These are phyloP conservation scores for Podarcis muralis DNA, from an alignment of 2,113 vertebrate species.

Conservation along the genomic window DNA sequence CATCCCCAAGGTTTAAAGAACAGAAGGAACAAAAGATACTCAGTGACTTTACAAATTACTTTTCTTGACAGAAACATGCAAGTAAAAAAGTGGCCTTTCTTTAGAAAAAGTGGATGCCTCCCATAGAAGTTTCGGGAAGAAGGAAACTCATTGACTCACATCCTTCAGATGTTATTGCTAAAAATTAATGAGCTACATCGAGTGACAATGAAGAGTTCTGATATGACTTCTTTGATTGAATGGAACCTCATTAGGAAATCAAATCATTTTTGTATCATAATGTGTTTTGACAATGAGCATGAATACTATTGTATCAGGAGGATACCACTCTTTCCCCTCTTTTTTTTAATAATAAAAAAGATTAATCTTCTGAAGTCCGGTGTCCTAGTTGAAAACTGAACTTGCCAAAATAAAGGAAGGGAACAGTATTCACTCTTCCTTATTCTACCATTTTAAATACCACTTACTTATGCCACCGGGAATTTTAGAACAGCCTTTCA, in stretches of 20 bases:
- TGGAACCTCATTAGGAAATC: constrained; percentile 46
- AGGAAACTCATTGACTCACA: constrained; percentile 10
- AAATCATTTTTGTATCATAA: constrained; percentile 36
- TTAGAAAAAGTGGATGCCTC: constrained; percentile 27
- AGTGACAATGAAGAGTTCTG: constrained; percentile 43
- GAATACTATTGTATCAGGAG: constrained; percentile 15
- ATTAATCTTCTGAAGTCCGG: not conserved
- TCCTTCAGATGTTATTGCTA: constrained; percentile 43
- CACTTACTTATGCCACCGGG: not conserved
- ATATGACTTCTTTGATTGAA: constrained; percentile 45
- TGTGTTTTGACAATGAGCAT: constrained; percentile 40
- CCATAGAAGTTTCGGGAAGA: constrained; percentile 26
- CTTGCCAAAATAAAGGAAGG: not conserved
- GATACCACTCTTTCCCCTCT: not conserved
- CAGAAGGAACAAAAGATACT: not conserved
- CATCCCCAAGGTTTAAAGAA: not conserved
- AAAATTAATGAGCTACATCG: constrained; percentile 46
- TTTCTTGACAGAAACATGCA: constrained; percentile 15
- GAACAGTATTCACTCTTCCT: not conserved
- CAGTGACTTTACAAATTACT: constrained; percentile 10
- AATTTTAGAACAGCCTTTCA: not conserved
- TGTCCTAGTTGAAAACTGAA: not conserved
- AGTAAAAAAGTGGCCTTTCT: constrained; percentile 24
- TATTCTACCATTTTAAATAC: not conserved
- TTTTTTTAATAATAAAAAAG: not conserved